Conservation (phyloP, 2,113 vertebrate genomes). For the Elgaria multicarinata region DNA sequence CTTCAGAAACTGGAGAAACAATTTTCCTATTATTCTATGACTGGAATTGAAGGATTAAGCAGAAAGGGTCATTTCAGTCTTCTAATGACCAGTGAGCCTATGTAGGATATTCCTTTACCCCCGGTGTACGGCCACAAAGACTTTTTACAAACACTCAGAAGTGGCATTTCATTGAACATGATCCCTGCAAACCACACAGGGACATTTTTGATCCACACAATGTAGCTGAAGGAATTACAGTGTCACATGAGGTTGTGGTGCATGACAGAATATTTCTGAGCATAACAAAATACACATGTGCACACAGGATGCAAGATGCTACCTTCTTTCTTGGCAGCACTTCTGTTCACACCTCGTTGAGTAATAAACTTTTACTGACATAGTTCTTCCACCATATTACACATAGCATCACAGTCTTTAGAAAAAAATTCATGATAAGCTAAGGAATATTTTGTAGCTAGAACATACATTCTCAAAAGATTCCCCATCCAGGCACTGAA, state of each 20-base stretch:
- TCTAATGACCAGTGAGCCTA: neutral
- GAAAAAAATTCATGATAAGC: neutral
- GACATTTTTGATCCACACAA: neutral
- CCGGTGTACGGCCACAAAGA: too few species aligned
- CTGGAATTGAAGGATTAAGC: neutral
- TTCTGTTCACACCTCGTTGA: neutral
- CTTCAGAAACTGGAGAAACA: neutral
- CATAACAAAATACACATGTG: neutral
- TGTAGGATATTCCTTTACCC: neutral
- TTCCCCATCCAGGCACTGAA: too few species aligned
- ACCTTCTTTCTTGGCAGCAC: neutral
- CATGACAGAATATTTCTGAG: neutral
- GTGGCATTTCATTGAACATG: neutral
- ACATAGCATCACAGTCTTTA: neutral
- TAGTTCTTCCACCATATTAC: neutral
- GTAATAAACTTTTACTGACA: neutral
- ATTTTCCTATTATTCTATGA: neutral
- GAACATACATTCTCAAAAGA: neutral
- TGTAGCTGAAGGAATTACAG: neutral
- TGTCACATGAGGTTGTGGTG: neutral
- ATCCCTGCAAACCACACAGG: neutral
- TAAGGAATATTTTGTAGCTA: neutral
- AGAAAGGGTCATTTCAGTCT: neutral
- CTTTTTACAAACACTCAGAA: neutral
- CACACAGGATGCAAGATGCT: neutral